A percentile compares a stretch with the other conserved stretches of the same genome.
Evolutionary conservation across 2,113 vertebrate genomes (phyloP).

Genomic region (Corvus moneduloides): DNA sequence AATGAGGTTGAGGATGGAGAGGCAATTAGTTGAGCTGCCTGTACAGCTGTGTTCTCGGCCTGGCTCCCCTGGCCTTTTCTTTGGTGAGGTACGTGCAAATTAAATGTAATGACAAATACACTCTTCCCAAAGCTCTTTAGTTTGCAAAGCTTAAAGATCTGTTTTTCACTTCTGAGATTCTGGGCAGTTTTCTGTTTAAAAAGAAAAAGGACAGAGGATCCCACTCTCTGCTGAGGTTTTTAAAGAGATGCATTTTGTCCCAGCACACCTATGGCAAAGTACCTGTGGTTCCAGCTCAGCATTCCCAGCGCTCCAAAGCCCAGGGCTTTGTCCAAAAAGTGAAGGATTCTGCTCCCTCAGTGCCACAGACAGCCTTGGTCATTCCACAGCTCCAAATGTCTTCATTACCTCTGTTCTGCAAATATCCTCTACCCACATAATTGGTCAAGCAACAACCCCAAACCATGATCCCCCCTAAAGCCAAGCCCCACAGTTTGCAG

Average conservation of each 20-base stretch:
- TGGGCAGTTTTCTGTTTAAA: background rate
- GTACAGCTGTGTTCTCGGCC: slow-evolving; percentile 88
- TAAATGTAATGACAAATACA: slow-evolving; percentile 82
- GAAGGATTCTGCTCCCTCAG: background rate
- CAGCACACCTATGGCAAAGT: background rate
- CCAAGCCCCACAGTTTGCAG: background rate
- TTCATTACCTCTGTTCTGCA: background rate
- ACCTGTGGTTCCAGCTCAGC: background rate
- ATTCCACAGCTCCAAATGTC: accelerated
- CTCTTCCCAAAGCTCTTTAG: slow-evolving; percentile 68
- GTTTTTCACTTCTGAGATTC: slow-evolving; percentile 48
- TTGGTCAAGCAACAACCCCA: background rate
- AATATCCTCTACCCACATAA: background rate
- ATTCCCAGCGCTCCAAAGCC: background rate
- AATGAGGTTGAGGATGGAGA: slow-evolving; percentile 89
- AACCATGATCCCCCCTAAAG: background rate
- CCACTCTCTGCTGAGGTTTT: background rate
- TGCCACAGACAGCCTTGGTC: background rate
- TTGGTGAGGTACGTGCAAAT: slow-evolving; percentile 82
- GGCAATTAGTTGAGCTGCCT: slow-evolving; percentile 85
- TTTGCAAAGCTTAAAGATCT: slow-evolving; percentile 54
- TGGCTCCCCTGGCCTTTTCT: slow-evolving; percentile 79
- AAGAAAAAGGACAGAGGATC: background rate
- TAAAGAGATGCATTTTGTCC: background rate
- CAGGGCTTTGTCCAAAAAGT: background rate